phyloP scores from a whole-genome alignment of 2,888 invertebrate genomes.

The Venusia cambrica region DNA sequence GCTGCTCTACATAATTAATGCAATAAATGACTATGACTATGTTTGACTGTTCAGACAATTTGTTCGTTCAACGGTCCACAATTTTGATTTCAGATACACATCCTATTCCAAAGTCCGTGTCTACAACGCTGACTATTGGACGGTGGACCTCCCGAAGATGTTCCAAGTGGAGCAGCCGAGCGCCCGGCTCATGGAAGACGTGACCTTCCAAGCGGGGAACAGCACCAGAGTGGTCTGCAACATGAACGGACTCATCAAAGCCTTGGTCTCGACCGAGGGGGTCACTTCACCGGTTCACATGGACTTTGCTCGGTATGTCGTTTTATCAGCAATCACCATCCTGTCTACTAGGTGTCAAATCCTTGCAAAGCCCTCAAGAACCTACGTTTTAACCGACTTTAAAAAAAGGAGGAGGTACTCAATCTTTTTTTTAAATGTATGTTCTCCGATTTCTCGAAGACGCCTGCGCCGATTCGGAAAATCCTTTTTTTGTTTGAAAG shows the following conservation, averaged over 20 bases:
- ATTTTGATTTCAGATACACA: slow-evolving; percentile 55
- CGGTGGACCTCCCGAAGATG: slow-evolving; percentile 65
- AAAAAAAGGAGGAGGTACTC: no score
- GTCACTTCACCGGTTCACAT: slow-evolving; percentile 83
- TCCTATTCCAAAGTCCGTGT: slow-evolving; percentile 77
- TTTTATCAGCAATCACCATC: neutral
- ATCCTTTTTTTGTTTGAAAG: no score
- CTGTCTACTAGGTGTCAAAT: no score
- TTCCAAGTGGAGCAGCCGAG: slow-evolving; percentile 60
- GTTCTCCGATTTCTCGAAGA: no score
- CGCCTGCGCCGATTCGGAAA: no score
- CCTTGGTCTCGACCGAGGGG: slow-evolving; percentile 70
- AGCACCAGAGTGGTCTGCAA: slow-evolving; percentile 82
- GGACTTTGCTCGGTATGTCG: slow-evolving; percentile 88
- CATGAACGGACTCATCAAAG: slow-evolving; percentile 86
- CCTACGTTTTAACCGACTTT: no score
- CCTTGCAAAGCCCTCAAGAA: no score
- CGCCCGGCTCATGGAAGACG: slow-evolving; percentile 53
- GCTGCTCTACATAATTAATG: no score
- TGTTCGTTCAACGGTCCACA: no score
- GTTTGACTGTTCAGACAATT: no score
- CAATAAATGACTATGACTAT: no score
- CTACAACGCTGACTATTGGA: slow-evolving; percentile 76
- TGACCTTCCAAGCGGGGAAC: slow-evolving; percentile 54
- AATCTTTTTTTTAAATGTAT: no score